Evolutionary conservation across 2,888 invertebrate genomes (phyloP).

Genomic region (Xylota sylvarum): DNA sequence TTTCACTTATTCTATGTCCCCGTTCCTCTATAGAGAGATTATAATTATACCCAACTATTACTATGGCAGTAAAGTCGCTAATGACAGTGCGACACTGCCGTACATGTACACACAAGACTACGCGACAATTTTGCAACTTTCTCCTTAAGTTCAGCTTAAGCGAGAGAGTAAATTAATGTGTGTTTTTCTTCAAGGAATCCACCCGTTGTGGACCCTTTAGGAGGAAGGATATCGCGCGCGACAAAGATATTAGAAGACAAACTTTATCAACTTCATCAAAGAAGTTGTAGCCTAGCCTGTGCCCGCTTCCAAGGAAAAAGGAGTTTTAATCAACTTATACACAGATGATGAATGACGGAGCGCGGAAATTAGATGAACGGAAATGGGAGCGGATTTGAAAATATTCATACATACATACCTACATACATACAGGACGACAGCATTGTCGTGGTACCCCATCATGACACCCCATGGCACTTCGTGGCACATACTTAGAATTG

Average conservation of each 20-base stretch:
- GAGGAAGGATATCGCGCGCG: constrained; percentile 35
- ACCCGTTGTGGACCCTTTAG: constrained; percentile 29
- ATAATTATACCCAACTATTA: constrained; percentile 62
- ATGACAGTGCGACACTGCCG: constrained; percentile 48
- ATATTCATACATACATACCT: constrained; percentile 15
- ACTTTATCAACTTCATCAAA: constrained; percentile 65
- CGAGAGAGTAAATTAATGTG: constrained; percentile 60
- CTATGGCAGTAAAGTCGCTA: constrained; percentile 36
- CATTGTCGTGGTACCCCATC: constrained; percentile 25
- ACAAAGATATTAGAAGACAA: constrained; percentile 53
- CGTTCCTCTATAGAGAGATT: constrained; percentile 35
- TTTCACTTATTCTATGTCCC: constrained; percentile 45
- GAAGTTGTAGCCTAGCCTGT: constrained; percentile 18
- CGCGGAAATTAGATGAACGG: constrained; percentile 73
- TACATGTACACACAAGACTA: constrained; percentile 9
- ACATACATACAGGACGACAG: constrained; percentile 20
- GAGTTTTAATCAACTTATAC: constrained; percentile 72
- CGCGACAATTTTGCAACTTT: constrained; percentile 36
- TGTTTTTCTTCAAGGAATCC: constrained; percentile 39
- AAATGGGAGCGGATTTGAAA: constrained; percentile 62
- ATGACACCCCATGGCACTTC: constrained; percentile 24
- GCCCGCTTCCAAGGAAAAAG: constrained; percentile 9
- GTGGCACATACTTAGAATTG: constrained; percentile 59
- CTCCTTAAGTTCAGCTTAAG: constrained; percentile 38
- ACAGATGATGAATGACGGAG: constrained; percentile 66